Percentiles rank a stretch among this genome's conserved stretches.
These are phyloP conservation scores for Xiphias gladius DNA, from an alignment of 2,113 vertebrate species.

Conservation along the genomic window DNA sequence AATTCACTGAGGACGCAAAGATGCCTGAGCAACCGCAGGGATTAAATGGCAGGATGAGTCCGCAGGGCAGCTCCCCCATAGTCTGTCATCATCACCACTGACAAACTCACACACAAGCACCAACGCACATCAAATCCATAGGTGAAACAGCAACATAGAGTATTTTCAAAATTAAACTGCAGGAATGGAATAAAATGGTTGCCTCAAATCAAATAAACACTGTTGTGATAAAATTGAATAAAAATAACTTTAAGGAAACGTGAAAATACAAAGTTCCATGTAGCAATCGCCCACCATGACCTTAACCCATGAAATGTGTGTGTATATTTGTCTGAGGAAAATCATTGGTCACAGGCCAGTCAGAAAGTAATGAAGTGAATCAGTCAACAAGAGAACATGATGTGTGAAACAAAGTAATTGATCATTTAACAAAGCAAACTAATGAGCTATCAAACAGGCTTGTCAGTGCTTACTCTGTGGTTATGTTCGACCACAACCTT, in stretches of 20 bases:
- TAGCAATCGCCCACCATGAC: neutral
- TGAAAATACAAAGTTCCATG: neutral
- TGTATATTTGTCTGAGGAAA: conserved; percentile 2
- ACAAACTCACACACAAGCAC: neutral
- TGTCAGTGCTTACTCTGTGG: conserved; percentile 1
- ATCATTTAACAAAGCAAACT: conserved; percentile 54
- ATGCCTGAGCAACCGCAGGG: conserved; percentile 36
- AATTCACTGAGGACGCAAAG: conserved; percentile 48
- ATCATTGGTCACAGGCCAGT: conserved; percentile 2
- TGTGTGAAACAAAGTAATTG: conserved; percentile 37
- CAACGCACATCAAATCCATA: neutral
- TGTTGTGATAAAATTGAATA: neutral
- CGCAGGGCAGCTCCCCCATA: conserved; percentile 5
- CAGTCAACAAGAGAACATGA: conserved; percentile 10
- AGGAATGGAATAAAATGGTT: neutral
- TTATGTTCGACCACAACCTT: conserved; percentile 9
- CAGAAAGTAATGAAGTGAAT: conserved; percentile 37
- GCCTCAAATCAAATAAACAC: neutral
- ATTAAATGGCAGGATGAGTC: conserved; percentile 43
- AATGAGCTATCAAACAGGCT: conserved; percentile 54
- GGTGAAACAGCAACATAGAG: neutral
- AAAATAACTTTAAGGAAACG: neutral
- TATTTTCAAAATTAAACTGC: neutral
- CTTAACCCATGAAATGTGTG: conserved; percentile 15
- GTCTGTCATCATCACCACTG: conserved; percentile 7